Base-by-base conservation (phyloP, 1,140 invertebrate genomes). In the Calycopis cecrops region DNA sequence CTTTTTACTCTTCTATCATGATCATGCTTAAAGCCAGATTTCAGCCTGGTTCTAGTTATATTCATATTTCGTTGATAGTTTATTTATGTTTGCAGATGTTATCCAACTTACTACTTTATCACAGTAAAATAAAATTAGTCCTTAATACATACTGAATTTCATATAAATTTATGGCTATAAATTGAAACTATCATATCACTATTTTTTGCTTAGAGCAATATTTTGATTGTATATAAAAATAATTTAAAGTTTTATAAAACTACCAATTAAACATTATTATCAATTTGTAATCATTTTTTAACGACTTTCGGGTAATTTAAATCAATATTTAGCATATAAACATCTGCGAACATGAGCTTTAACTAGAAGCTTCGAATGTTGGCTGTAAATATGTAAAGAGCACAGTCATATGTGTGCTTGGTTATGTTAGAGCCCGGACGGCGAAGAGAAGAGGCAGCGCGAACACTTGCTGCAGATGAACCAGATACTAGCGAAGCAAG, bases 401-500 rank as follows among this genome's bases (percentile, higher is more conserved):
- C 66, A 64, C 70, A 72, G 64, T 73, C 62, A 72, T 81, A 78
- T 61, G 63, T 79, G 52, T 78, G 71, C 71, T 76, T 79, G 53
- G 52, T 73, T 59, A 63, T 65, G 65, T 66, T 84, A 88, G 87
- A 90, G 90, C 75, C 90, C 94, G 75, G 90, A 94, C 34, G 92
- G 90, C 21, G 94, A 94, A 69, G 95, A 97, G 72, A 97, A 96
- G 80, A 90, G 93, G 59, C 94, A 96, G 71, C 90, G 96, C 34
- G 95, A 97, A 71, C 94, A 97, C 77, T 89, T 97, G 65, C 88
- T 98, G 40, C 94, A 95, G 70, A 89, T 98, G 55, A 96, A 96
- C 89, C 96, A 97, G 86, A 95, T 96, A 66, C 87, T 98, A 60
- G 96, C 96, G n/a, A 93, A 95, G 74, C 95, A 98, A 90, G 96